These are phyloP conservation scores for Alethe diademata DNA, from an alignment of 2,113 vertebrate species.

Conservation along the genomic window DNA sequence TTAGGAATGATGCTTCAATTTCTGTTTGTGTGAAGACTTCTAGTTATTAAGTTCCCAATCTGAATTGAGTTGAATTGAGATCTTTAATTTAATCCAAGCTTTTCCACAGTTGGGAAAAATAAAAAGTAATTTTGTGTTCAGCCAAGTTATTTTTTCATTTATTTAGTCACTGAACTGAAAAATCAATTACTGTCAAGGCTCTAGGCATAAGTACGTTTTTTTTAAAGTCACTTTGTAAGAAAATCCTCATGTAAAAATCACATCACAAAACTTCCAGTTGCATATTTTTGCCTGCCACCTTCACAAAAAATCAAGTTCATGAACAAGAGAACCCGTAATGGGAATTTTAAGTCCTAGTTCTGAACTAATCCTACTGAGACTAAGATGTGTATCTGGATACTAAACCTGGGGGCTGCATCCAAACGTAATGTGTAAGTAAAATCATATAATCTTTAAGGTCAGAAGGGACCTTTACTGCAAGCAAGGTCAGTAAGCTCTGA, in stretches of 20 bases:
- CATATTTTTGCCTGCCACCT: not conserved
- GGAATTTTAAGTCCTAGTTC: not conserved
- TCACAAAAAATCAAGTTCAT: not conserved
- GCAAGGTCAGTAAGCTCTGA: not conserved
- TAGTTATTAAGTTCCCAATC: not conserved
- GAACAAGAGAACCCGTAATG: not conserved
- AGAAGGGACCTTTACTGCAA: not conserved
- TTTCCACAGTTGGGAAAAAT: not conserved
- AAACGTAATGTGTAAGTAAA: not conserved
- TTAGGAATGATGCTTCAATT: not conserved
- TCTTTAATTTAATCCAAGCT: slow-evolving; percentile 9
- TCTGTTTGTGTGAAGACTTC: not conserved
- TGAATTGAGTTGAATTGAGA: not conserved
- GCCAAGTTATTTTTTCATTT: slow-evolving; percentile 39
- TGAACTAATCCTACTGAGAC: not conserved
- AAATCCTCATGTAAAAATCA: slow-evolving; percentile 9
- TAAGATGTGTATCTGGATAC: not conserved
- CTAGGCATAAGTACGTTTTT: not conserved
- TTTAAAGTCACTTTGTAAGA: not conserved
- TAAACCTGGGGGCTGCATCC: not conserved
- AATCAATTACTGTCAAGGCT: slow-evolving; percentile 53
- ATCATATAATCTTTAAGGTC: not conserved
- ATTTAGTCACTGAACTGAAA: slow-evolving; percentile 58
- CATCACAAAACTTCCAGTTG: not conserved
- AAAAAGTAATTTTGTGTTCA: not conserved